Percentiles rank a stretch among this genome's conserved stretches.
phyloP scores from a whole-genome alignment of 2,888 invertebrate species.

The Crepidodera aurea region DNA sequence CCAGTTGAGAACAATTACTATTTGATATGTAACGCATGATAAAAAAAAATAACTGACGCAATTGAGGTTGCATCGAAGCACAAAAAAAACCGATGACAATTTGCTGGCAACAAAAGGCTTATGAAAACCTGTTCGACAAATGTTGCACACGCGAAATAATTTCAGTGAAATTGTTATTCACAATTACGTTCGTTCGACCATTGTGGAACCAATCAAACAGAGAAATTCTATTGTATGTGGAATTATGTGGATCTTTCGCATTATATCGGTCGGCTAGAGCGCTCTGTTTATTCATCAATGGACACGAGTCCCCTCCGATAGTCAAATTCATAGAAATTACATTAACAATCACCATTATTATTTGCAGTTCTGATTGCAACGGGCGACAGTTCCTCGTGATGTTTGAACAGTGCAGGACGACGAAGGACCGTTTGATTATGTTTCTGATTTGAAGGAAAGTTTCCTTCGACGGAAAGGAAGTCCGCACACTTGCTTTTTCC shows the following conservation, averaged over 20 bases:
- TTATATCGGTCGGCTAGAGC: constrained; percentile 55
- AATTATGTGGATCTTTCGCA: constrained; percentile 57
- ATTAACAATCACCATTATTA: constrained; percentile 62
- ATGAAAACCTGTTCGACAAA: constrained; percentile 26
- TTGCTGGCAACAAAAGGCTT: constrained; percentile 20
- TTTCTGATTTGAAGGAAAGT: constrained; percentile 15
- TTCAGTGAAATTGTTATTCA: constrained; percentile 39
- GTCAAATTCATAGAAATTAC: constrained; percentile 61
- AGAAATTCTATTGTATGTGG: constrained; percentile 51
- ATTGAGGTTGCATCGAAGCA: constrained; percentile 2
- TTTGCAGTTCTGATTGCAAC: constrained; percentile 60
- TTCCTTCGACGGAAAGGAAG: constrained; percentile 5
- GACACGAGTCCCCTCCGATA: constrained; percentile 55
- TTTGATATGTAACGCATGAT: not conserved
- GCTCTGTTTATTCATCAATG: constrained; percentile 53
- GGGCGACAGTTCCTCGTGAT: constrained; percentile 20
- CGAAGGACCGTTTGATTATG: constrained; percentile 16
- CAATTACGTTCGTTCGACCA: constrained; percentile 38
- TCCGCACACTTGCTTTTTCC: too few relatives aligned
- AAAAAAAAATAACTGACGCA: constrained; percentile 8
- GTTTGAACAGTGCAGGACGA: constrained; percentile 36
- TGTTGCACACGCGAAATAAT: constrained; percentile 26
- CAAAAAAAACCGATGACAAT: constrained; percentile 8
- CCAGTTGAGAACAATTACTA: not conserved
- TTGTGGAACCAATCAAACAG: constrained; percentile 39